A percentile compares a stretch with the other conserved stretches of the same genome.
Conservation (phyloP, 2,888 invertebrate genomes). For the Tenthredo scrophulariae region DNA sequence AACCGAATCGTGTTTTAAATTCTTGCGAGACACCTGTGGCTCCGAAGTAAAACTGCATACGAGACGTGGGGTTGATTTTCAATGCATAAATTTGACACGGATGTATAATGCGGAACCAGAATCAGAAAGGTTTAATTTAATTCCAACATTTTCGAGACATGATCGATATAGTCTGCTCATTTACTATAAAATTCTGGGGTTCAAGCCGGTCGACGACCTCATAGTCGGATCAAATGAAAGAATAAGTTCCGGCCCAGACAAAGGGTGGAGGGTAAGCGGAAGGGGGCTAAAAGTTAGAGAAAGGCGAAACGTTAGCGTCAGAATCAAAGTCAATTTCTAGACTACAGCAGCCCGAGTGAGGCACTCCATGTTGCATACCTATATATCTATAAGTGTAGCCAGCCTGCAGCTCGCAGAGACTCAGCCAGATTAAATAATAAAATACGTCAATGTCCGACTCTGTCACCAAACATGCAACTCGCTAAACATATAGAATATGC, state of each 20-base stretch:
- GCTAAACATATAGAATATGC: conserved; percentile 55
- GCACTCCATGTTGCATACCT: background rate
- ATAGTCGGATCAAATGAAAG: background rate
- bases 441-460: conserved; percentile 55
- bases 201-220: conserved; percentile 5
- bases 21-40: conserved; percentile 6
- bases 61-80: background rate
- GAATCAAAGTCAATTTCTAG: conserved; percentile 48
- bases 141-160: background rate
- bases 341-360: background rate
- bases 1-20: background rate
- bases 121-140: too few species aligned
- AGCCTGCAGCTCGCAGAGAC: background rate
- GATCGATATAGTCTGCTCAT: background rate
- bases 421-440: conserved; percentile 55
- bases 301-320: conserved; percentile 48
- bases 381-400: background rate
- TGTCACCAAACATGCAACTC: conserved; percentile 56
- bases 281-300: background rate
- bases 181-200: background rate
- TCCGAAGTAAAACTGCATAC: background rate
- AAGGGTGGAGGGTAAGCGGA: background rate
- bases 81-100: background rate
- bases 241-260: background rate
- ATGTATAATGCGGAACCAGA: background rate